Conservation (phyloP, 2,797 vertebrate species). For the Myotis findleyi region DNA sequence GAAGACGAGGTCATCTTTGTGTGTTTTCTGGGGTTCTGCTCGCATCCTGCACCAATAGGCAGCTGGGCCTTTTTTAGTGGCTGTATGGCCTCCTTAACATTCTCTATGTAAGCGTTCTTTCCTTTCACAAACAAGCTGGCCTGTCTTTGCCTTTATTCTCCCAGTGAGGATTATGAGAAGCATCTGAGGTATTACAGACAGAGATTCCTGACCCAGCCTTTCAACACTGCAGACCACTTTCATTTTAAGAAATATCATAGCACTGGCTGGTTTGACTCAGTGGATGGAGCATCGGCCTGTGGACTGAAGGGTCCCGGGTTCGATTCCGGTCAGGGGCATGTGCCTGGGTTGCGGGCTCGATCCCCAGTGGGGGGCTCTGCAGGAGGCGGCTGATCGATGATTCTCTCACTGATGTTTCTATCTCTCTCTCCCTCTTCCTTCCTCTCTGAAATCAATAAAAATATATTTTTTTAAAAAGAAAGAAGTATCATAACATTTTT, state of each 20-base stretch:
- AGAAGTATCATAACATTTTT: slow-evolving; percentile 33
- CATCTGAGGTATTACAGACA: neutral
- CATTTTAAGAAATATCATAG: slow-evolving; percentile 14
- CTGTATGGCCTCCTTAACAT: neutral
- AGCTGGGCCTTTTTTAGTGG: neutral
- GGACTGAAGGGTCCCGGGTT: too few species aligned
- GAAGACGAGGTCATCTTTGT: neutral
- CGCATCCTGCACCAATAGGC: neutral
- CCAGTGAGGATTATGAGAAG: neutral
- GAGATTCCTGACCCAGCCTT: neutral
- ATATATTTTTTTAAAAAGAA: neutral
- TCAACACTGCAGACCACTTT: neutral
- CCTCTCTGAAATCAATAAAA: too few species aligned
- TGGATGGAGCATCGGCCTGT: too few species aligned
- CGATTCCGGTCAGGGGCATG: too few species aligned
- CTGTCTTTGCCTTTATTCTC: neutral
- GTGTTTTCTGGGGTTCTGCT: neutral
- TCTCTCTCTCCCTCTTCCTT: too few species aligned
- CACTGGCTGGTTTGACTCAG: too few species aligned
- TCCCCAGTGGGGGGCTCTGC: too few species aligned
- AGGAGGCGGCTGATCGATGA: too few species aligned
- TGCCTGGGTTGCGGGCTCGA: too few species aligned
- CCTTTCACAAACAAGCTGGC: slow-evolving; percentile 9
- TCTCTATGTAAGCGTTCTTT: neutral
- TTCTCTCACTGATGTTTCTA: too few species aligned